Evolutionary conservation across 2,888 invertebrate genomes (phyloP), one percentile per base, ranked within the genome.

Genomic region (Perizoma affinitatum): DNA sequence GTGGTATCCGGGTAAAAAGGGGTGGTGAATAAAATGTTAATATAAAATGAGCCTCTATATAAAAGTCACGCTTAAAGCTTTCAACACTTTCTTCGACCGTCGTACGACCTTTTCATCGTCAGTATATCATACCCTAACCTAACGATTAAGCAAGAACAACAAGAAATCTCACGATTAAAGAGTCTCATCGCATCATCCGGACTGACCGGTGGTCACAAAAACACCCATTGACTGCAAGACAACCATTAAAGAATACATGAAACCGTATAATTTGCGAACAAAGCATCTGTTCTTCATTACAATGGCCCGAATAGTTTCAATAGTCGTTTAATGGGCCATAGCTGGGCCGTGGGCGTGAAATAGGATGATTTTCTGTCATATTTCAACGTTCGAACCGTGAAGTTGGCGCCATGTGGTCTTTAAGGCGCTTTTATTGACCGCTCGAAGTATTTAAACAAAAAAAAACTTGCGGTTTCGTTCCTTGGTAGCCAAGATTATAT

Each of bases 321-420:
- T 71, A 47, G 65, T 50, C 51, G 48, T 63, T 63, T 68, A 66
- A 69, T 66, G 66, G 61, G 10, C 54, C 49, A 54, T 22, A 44
- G 38, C 33, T 5, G 46, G 67, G 58, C 65, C 56, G 74, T 71
- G 76, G 80, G 84, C 88, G 87, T 87, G 83, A 83, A 85, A 86
- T 80, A 71, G 76, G 73, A 58, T 68, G 67, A 75, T 75, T 77
- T 78, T 82, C 77, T 81, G 79, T 80, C 78, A 81, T 85, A 83
- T 81, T 82, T 82, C 73, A 79, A 75, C 75, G 58, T 66, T 74
- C 68, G 69, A 54, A 79, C 70, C 85, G 83, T 85, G 82, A 84
- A 80, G 75, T 70, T 75, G 83, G 87, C 87, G 86, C 88, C 88
- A 86, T 83, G 78, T 86, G 88, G 84, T 74, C 58, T 67, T 54